Conservation (phyloP, 2,797 vertebrate genomes). For the Gallinago stenura region DNA sequence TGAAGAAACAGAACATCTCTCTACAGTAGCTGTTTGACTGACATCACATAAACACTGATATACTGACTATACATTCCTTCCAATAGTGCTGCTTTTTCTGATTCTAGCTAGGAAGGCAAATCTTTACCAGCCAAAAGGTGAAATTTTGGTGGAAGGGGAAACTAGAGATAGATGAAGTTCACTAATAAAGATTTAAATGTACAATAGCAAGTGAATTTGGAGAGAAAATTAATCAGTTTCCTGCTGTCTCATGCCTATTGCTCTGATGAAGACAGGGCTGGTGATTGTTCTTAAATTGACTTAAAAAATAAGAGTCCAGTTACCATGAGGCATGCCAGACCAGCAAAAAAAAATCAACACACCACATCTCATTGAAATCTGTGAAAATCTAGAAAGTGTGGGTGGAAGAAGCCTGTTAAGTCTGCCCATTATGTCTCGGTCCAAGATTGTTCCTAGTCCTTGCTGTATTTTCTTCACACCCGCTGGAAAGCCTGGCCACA, state of each 20-base stretch:
- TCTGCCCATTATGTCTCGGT: not conserved
- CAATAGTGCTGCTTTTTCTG: not conserved
- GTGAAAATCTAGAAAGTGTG: not conserved
- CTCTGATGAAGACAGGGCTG: not conserved
- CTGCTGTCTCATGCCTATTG: not conserved
- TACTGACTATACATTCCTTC: not conserved
- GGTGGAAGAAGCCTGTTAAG: not conserved
- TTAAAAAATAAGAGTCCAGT: not conserved
- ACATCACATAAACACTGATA: not conserved
- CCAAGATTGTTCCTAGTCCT: not conserved
- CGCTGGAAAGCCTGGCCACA: not conserved
- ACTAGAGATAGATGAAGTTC: not conserved
- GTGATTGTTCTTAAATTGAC: not conserved
- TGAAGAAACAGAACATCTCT: not conserved
- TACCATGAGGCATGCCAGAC: rapidly evolving
- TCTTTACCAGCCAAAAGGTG: not conserved
- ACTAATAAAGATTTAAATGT: not conserved
- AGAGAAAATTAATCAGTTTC: not conserved
- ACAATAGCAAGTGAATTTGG: not conserved
- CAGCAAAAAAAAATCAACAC: not conserved
- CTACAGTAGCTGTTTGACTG: not conserved
- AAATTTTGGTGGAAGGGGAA: not conserved
- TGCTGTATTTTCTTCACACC: not conserved
- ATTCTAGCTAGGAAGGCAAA: not conserved
- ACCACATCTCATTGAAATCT: not conserved